These are phyloP conservation scores for Loris lydekkerianus DNA, from an alignment of 2,797 vertebrate genomes.

Conservation along the genomic window DNA sequence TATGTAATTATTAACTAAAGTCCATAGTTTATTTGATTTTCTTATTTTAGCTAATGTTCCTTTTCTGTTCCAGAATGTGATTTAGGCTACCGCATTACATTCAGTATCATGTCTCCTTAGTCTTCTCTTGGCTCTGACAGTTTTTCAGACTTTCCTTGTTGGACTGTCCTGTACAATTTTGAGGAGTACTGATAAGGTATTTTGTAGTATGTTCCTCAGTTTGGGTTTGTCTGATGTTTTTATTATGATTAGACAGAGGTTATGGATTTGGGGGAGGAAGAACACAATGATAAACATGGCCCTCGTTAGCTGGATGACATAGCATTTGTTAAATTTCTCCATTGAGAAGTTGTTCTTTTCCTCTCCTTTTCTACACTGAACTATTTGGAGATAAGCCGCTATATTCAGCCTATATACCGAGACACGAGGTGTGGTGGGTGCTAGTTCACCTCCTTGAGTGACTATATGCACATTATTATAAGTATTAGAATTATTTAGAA, in stretches of 20 bases:
- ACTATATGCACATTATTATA: background rate
- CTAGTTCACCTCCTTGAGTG: background rate
- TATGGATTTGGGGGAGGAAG: background rate
- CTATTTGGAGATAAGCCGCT: background rate
- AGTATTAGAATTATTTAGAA: background rate
- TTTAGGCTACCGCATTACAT: background rate
- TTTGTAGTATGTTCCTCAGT: background rate
- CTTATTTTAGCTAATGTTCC: background rate
- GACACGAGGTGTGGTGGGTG: background rate
- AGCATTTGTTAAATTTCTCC: background rate
- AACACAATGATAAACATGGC: background rate
- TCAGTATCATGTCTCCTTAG: slow-evolving; percentile 19
- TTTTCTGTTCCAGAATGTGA: slow-evolving; percentile 23
- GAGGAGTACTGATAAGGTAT: background rate
- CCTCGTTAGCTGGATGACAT: background rate
- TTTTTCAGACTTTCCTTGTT: background rate
- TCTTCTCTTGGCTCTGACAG: background rate
- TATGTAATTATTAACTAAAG: slow-evolving; percentile 29
- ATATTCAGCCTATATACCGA: background rate
- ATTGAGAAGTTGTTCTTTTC: background rate
- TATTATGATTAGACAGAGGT: background rate
- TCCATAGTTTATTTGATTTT: background rate
- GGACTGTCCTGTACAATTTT: slow-evolving; percentile 25
- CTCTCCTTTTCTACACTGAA: background rate
- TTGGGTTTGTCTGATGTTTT: background rate